These are phyloP conservation scores for Neodon shergylaensis DNA, from an alignment of 2,113 vertebrate species.

Conservation along the genomic window DNA sequence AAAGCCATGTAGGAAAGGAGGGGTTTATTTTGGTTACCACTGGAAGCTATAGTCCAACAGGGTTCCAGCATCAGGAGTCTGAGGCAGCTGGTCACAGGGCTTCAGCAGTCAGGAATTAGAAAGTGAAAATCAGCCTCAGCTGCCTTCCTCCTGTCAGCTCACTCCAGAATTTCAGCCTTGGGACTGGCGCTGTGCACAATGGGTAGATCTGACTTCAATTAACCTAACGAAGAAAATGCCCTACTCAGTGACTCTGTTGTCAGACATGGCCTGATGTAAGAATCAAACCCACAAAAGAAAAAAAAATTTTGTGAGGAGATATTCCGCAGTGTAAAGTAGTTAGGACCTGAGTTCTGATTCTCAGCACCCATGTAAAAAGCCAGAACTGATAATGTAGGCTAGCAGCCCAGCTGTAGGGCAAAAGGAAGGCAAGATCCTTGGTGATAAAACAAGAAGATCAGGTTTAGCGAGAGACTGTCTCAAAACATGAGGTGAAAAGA, in stretches of 20 bases:
- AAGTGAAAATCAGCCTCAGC: too few relatives aligned
- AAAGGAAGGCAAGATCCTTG: neutral
- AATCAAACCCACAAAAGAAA: neutral
- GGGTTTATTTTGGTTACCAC: neutral
- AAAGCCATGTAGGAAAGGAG: too few relatives aligned
- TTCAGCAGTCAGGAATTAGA: neutral
- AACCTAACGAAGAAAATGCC: neutral
- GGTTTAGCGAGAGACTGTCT: neutral
- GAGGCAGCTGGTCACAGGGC: neutral
- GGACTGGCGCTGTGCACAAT: neutral
- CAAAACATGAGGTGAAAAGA: neutral
- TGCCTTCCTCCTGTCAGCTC: too few relatives aligned
- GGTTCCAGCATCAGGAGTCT: too few relatives aligned
- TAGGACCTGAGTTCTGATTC: neutral
- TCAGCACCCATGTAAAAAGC: neutral
- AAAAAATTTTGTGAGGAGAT: neutral
- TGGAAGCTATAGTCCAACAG: neutral
- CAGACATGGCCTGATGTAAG: neutral
- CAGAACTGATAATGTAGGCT: too few relatives aligned
- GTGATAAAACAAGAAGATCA: too few relatives aligned
- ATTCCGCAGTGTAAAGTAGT: neutral
- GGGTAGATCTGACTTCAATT: neutral
- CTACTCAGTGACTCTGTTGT: neutral
- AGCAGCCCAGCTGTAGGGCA: neutral
- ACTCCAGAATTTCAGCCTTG: neutral